These are phyloP conservation scores for Ridgeia piscesae DNA, from an alignment of 1,140 invertebrate species.

Conservation along the genomic window DNA sequence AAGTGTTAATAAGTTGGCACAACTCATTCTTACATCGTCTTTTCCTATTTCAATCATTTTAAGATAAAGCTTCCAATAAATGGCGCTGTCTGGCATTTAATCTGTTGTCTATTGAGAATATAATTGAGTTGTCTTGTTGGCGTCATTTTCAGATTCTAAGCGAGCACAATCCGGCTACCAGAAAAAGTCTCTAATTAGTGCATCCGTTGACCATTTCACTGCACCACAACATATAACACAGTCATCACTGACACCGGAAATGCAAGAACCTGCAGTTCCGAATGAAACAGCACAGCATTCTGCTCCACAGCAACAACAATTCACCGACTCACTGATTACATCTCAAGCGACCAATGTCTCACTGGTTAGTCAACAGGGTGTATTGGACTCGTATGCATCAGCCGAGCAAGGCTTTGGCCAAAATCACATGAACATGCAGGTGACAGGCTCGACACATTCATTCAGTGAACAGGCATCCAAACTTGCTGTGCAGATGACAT, in stretches of 20 bases:
- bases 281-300: background rate
- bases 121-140: constrained; percentile 8
- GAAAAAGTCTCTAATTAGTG: background rate
- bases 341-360: constrained; percentile 6
- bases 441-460: constrained; percentile 8
- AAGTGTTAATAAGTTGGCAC: too few species aligned
- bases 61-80: too few species aligned
- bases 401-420: constrained; percentile 7
- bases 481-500: constrained; percentile 7
- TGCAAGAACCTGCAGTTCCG: background rate
- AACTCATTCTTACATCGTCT: too few species aligned
- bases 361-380: constrained; percentile 7
- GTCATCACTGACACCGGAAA: background rate
- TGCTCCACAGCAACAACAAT: background rate
- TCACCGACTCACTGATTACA: background rate
- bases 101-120: background rate
- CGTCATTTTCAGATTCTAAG: constrained; percentile 14
- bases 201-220: background rate
- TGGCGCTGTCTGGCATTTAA: too few species aligned
- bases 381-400: constrained; percentile 2
- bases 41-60: too few species aligned
- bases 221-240: background rate
- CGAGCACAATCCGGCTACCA: background rate
- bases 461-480: constrained; percentile 10
- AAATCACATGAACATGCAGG: constrained; percentile 5